Conservation (phyloP, 2,888 invertebrate genomes). For the Nymphalis urticae region DNA sequence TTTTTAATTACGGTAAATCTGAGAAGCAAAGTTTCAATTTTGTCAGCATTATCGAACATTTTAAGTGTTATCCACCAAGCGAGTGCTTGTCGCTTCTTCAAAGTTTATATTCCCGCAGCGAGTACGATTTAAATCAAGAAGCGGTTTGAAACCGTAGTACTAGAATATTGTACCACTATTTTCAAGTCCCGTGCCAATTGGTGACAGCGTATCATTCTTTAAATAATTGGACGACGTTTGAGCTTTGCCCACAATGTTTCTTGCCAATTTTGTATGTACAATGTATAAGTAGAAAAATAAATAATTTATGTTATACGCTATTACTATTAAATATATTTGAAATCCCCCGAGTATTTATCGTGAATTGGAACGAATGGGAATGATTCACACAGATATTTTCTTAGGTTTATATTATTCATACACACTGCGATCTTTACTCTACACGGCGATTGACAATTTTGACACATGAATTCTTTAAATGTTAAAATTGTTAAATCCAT, state of each 20-base stretch:
- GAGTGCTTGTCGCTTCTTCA: not conserved
- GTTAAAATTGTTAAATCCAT: too few species aligned
- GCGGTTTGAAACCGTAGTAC: conserved; percentile 10
- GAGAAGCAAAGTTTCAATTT: not conserved
- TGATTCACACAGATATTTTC: too few species aligned
- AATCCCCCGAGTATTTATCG: not conserved
- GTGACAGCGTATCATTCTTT: conserved; percentile 36
- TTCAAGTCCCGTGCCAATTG: conserved; percentile 33
- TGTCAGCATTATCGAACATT: not conserved
- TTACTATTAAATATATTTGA: not conserved
- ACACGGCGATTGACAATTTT: too few species aligned
- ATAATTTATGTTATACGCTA: conserved; percentile 1
- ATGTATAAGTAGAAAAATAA: conserved; percentile 14
- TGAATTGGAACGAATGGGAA: not conserved
- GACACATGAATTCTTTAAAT: too few species aligned
- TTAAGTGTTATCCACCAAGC: not conserved
- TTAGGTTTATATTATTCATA: too few species aligned
- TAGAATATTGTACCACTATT: conserved; percentile 31
- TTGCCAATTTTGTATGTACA: conserved; percentile 29
- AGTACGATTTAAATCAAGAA: not conserved
- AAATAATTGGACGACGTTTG: conserved; percentile 36
- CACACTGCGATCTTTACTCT: too few species aligned
- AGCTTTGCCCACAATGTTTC: conserved; percentile 24
- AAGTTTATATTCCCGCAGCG: not conserved
- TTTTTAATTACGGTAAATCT: not conserved